phyloP scores from a whole-genome alignment of 1,140 invertebrate genomes.

The Coenobita brevimanus region DNA sequence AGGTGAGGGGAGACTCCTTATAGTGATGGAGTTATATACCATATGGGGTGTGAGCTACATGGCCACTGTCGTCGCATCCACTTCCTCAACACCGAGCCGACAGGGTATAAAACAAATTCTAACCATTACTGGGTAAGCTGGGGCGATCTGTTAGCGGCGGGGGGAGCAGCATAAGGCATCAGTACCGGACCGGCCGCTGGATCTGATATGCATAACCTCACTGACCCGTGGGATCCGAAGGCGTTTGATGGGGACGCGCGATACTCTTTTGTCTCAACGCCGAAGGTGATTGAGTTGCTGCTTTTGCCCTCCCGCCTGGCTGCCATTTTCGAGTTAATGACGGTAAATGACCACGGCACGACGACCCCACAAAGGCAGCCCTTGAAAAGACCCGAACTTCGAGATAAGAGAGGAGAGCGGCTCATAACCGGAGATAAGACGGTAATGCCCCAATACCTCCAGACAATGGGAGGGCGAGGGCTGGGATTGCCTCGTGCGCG shows the following conservation, averaged over 20 bases:
- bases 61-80: too few relatives aligned
- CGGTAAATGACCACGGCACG: slow-evolving; percentile 49
- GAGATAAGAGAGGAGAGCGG: slow-evolving; percentile 19
- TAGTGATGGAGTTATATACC: too few relatives aligned
- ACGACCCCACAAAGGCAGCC: slow-evolving; percentile 20
- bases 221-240: slow-evolving; percentile 33
- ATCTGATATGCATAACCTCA: slow-evolving; percentile 50
- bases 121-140: slow-evolving; percentile 9
- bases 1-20: too few relatives aligned
- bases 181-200: neutral
- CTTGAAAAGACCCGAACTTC: slow-evolving; percentile 17
- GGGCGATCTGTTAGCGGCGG: slow-evolving; percentile 17
- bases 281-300: slow-evolving; percentile 48
- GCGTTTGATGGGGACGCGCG: slow-evolving; percentile 15
- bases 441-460: slow-evolving; percentile 54
- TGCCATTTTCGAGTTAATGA: slow-evolving; percentile 44
- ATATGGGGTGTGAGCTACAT: too few relatives aligned
- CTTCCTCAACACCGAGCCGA: too few relatives aligned
- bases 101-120: neutral
- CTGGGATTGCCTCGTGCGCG: slow-evolving; percentile 43
- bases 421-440: slow-evolving; percentile 50
- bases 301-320: slow-evolving; percentile 34
- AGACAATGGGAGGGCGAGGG: slow-evolving; percentile 47
- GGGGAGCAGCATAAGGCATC: neutral
- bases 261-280: slow-evolving; percentile 58